A percentile compares a stretch with the other conserved stretches of the same genome.
Conservation (phyloP, 2,113 vertebrate species). For the Agapornis roseicollis region DNA sequence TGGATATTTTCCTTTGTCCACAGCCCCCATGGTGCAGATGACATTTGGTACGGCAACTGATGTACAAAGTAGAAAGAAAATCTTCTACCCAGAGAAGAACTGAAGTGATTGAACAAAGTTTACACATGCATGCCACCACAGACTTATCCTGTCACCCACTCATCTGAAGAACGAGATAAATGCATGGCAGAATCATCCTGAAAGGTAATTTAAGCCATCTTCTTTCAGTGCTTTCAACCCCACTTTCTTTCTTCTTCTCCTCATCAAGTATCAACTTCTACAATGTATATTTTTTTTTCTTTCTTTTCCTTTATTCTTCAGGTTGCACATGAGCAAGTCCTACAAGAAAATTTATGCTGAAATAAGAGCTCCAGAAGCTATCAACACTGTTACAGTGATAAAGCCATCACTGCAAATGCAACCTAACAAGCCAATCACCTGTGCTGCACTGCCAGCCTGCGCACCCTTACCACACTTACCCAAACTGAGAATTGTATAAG, state of each 20-base stretch:
- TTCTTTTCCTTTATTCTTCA: not conserved
- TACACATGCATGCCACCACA: not conserved
- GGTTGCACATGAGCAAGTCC: not conserved
- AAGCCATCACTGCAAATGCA: not conserved
- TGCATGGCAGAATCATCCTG: not conserved
- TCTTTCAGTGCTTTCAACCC: not conserved
- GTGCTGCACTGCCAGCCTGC: not conserved
- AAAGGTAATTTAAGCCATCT: not conserved
- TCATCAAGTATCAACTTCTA: not conserved
- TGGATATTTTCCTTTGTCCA: not conserved
- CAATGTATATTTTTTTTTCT: not conserved
- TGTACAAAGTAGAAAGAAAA: not conserved
- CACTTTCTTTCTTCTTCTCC: not conserved
- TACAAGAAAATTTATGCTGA: not conserved
- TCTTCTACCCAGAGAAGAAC: not conserved
- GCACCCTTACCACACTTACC: rapidly evolving
- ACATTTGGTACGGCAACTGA: not conserved
- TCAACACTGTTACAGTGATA: not conserved
- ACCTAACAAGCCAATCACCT: not conserved
- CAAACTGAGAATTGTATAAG: not conserved
- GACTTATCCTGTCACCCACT: not conserved
- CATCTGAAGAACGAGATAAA: not conserved
- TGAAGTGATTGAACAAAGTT: not conserved
- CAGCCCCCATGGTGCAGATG: rapidly evolving
- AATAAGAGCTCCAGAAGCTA: not conserved